A percentile compares a stretch with the other conserved stretches of the same genome.
phyloP scores from a whole-genome alignment of 2,113 vertebrate genomes.

The Dissostichus mawsoni region DNA sequence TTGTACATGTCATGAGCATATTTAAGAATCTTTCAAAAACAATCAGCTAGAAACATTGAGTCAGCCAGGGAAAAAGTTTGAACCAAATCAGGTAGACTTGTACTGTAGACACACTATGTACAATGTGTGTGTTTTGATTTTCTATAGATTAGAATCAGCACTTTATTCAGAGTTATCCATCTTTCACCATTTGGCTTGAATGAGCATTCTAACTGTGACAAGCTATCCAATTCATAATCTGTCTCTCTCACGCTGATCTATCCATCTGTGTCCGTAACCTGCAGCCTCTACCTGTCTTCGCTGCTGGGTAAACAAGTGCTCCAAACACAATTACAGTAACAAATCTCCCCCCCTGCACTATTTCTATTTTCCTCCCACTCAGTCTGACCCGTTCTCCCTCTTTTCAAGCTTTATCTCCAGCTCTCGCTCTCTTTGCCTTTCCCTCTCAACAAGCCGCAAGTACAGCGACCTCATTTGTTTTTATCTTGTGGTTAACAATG shows the following conservation, averaged over 20 bases:
- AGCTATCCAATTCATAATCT: constrained; percentile 52
- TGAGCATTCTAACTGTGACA: constrained; percentile 42
- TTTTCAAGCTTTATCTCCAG: constrained; percentile 44
- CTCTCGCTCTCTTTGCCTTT: constrained; percentile 22
- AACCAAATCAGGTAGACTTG: neutral
- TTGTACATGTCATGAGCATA: neutral
- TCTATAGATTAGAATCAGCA: constrained; percentile 21
- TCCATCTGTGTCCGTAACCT: constrained; percentile 58
- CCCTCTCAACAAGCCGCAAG: constrained; percentile 49
- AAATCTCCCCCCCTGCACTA: constrained; percentile 32
- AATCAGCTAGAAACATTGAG: neutral
- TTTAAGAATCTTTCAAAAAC: too few relatives aligned
- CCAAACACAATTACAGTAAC: constrained; percentile 68
- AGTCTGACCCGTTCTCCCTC: constrained; percentile 30
- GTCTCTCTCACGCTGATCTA: constrained; percentile 49
- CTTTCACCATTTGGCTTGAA: constrained; percentile 37
- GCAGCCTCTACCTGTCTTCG: constrained; percentile 47
- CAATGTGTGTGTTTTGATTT: neutral
- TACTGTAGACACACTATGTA: constrained; percentile 12
- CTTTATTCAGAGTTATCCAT: constrained; percentile 35
- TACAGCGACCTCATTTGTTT: constrained; percentile 65
- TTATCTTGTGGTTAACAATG: constrained; percentile 56
- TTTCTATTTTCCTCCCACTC: constrained; percentile 63
- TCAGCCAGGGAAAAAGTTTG: neutral
- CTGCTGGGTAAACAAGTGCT: constrained; percentile 49